A percentile compares a stretch with the other conserved stretches of the same genome.
Conservation (phyloP, 2,888 invertebrate genomes). For the Cremastinae sp. region DNA sequence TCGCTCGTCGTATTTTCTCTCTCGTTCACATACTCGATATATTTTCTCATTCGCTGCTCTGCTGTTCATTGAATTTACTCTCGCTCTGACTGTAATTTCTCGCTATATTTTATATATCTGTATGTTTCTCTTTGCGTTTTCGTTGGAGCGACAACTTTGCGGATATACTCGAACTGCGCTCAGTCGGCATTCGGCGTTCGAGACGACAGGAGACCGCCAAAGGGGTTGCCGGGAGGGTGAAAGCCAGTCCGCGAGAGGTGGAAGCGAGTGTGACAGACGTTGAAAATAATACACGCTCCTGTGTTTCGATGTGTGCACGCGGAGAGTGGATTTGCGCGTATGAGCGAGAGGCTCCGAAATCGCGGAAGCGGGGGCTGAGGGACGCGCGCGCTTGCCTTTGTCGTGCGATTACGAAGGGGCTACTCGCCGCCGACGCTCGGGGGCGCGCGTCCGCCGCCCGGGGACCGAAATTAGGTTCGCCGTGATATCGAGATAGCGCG, state of each 20-base stretch:
- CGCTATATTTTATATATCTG: too few species aligned
- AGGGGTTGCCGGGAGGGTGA: conserved; percentile 36
- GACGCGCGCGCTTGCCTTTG: conserved; percentile 67
- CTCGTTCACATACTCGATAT: too few species aligned
- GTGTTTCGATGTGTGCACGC: conserved; percentile 7
- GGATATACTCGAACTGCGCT: conserved; percentile 40
- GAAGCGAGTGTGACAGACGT: conserved; percentile 49
- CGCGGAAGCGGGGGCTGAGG: conserved; percentile 25
- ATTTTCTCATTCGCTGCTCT: too few species aligned
- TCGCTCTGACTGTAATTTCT: too few species aligned
- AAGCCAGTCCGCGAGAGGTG: conserved; percentile 5
- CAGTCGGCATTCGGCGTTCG: conserved; percentile 25
- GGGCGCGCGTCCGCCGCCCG: conserved; percentile 50
- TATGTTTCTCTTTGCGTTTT: conserved; percentile 28
- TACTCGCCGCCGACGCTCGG: conserved; percentile 49
- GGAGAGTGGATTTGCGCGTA: not conserved
- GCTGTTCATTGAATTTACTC: too few species aligned
- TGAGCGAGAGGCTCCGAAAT: conserved; percentile 26
- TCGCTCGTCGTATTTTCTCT: too few species aligned
- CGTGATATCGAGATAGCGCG: conserved; percentile 69
- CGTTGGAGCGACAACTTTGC: conserved; percentile 58
- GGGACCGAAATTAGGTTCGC: conserved; percentile 71
- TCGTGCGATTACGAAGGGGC: conserved; percentile 72
- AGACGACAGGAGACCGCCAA: conserved; percentile 45
- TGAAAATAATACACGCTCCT: conserved; percentile 45